Base-by-base conservation (phyloP, 2,113 vertebrate genomes). In the Ophiodon elongatus region DNA sequence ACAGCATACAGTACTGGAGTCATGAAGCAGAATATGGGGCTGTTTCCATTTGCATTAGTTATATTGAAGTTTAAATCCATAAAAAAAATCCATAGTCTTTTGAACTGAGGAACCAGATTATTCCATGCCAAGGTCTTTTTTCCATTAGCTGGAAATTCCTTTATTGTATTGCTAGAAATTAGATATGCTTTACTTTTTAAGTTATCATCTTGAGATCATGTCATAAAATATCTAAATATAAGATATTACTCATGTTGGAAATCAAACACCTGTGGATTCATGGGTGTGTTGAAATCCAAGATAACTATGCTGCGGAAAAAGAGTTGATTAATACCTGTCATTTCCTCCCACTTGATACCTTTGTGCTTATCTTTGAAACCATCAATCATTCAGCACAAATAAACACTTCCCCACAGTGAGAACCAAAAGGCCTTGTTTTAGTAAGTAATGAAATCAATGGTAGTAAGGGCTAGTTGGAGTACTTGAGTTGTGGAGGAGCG, bases 41-140 rank as follows among this genome's bases (percentile, higher is more conserved):
- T 72, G 37, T 65, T 68, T 54, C 62, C 15, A 66, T 84, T 76
- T 86, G 68, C 83, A 91, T 92, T 92, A 91, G 33, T 82, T 85
- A 69, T 81, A 88, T 91, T 88, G 67, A 93, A 88, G 57, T 87
- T 90, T 80, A 84, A 85, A 85, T 73, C 66, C 72, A 54, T 85
- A 64, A 85, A 84, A 85, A 84, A 78, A 85, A 87, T 90, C 89
- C 67, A 76, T 89, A 84, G 86, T 90, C 78, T 78, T 85, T 80
- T 91, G 63, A 88, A 71, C 43, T n/a, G 56, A 82, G 79, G 67
- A 39, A 23, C 27, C 52, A 76, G 71, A 92, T 91, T 84, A 89
- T 83, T 79, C 50, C 6, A 37, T 50, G 33, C 74, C 66, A 31
- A 33, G 4, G 41, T 81, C 29, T 4, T 23, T 63, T 63, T 19